Base-by-base conservation (phyloP, 92 coral and sea anemone genomes). In the Parazoanthus atlanticus region DNA sequence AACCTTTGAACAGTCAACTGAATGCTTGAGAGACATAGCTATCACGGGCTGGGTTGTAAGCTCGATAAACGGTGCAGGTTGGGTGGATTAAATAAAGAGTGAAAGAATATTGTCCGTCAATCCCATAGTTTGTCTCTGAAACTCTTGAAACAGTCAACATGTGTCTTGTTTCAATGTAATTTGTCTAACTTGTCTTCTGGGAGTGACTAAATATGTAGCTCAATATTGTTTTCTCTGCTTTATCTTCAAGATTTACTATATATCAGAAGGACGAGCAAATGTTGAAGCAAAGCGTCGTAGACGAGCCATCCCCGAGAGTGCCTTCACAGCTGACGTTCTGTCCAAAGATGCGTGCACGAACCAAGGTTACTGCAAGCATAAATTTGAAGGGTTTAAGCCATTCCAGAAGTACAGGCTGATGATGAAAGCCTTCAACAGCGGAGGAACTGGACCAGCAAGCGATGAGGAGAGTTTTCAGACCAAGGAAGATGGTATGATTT, bases 391-490 rank as follows among this genome's bases (percentile, higher is more conserved):
- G 2, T 92, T 96, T 1, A 79, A 34, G 19, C 94, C 96, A 8
- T 91, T 79, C 40, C 83, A 86, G 3, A 76, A 64, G 58, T 96
- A 95, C 85, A 49, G 38, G n/a, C 1, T 96, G 75, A 88, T 81
- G 1, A 65, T 96, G 30, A 89, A 85, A 38, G 98, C 98, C 17
- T 92, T 76, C 64, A 96, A 96, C 85, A 96, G 95, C 70, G 98
- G 96, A 0, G 98, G 98, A 3, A 84, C 87, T 61, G 98, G 98
- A 2, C 98, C 98, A 11, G 15, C 71, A 25, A 95, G 95, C 43
- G 82, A 70, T 29, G 92, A 89, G 30, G 67, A 79, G 17, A 29
- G 8, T 7, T 78, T 94, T 73, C 76, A 84, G 5, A 89, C 95
- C 12, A 76, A 74, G 21, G 86, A 90, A 34, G 96, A 90, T 75